Evolutionary conservation across 2,797 vertebrate genomes (phyloP).

Genomic region (Megalops cyprinoides): DNA sequence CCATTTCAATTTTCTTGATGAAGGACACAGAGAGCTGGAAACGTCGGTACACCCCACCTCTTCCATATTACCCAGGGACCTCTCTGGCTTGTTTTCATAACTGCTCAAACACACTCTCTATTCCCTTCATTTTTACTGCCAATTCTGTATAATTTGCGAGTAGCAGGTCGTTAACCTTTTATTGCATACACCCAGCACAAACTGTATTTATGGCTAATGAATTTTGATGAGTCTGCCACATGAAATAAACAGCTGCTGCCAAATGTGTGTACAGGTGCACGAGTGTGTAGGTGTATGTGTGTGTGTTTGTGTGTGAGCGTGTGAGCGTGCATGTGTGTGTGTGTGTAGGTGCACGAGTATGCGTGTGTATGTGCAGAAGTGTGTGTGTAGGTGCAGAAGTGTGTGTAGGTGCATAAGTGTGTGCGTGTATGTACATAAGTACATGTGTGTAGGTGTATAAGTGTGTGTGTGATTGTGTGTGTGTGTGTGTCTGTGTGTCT

Average conservation of each 20-base stretch:
- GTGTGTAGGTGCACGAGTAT: not conserved
- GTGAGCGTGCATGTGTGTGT: not conserved
- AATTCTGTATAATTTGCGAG: constrained; percentile 52
- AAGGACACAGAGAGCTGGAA: not conserved
- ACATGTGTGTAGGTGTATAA: too few species aligned
- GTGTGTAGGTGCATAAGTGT: too few species aligned
- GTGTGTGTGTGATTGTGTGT: too few species aligned
- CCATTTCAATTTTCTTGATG: constrained; percentile 34
- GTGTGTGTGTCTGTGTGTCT: too few species aligned
- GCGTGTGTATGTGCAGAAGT: too few species aligned
- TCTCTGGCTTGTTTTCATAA: constrained; percentile 18
- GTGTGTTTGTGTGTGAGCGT: not conserved
- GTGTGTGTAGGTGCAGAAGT: too few species aligned
- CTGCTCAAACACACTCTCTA: constrained; percentile 45
- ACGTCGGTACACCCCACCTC: not conserved
- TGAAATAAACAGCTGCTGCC: constrained; percentile 41
- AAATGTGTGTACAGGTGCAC: constrained; percentile 1
- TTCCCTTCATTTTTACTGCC: constrained; percentile 45
- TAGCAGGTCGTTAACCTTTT: constrained; percentile 58
- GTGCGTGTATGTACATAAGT: too few species aligned
- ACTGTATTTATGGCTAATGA: constrained; percentile 51
- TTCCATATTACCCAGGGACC: constrained; percentile 20
- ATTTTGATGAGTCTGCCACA: constrained; percentile 40
- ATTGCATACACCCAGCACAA: constrained; percentile 49
- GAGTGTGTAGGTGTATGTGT: constrained; percentile 16